Evolutionary conservation across 1,140 invertebrate genomes (phyloP).

Genomic region (Rhyzopertha dominica): DNA sequence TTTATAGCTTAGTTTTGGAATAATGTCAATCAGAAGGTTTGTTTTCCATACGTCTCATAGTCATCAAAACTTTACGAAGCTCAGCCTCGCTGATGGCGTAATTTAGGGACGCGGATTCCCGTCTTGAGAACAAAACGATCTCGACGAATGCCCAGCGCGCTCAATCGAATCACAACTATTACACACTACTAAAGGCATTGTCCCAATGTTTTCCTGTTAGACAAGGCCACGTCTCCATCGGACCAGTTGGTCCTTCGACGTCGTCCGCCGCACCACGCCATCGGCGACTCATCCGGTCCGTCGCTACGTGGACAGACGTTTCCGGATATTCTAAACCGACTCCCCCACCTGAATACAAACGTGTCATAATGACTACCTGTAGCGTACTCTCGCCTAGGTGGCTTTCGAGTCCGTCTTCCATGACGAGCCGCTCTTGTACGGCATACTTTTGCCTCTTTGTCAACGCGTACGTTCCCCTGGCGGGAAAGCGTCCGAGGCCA

Average conservation of each 20-base stretch:
- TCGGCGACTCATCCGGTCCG: slow-evolving; percentile 7
- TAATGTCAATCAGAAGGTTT: too few species aligned
- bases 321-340: slow-evolving; percentile 20
- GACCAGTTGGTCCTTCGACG: slow-evolving; percentile 13
- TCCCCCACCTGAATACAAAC: slow-evolving; percentile 25
- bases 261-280: neutral
- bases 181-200: slow-evolving; percentile 15
- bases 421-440: slow-evolving; percentile 16
- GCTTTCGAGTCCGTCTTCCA: slow-evolving; percentile 12
- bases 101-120: too few species aligned
- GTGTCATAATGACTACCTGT: slow-evolving; percentile 27
- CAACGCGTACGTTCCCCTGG: too few species aligned
- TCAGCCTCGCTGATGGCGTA: too few species aligned
- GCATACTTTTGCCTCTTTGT: too few species aligned
- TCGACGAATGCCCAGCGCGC: too few species aligned
- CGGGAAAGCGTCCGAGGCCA: too few species aligned
- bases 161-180: too few species aligned
- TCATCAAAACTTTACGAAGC: too few species aligned
- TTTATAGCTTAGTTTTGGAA: too few species aligned
- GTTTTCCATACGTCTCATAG: too few species aligned
- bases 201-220: slow-evolving; percentile 22
- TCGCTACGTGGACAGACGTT: slow-evolving; percentile 21
- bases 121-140: too few species aligned
- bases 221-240: slow-evolving; percentile 21
- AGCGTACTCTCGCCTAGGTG: slow-evolving; percentile 9